phyloP scores from a whole-genome alignment of 1,140 invertebrate genomes.

The Drosophila lini region DNA sequence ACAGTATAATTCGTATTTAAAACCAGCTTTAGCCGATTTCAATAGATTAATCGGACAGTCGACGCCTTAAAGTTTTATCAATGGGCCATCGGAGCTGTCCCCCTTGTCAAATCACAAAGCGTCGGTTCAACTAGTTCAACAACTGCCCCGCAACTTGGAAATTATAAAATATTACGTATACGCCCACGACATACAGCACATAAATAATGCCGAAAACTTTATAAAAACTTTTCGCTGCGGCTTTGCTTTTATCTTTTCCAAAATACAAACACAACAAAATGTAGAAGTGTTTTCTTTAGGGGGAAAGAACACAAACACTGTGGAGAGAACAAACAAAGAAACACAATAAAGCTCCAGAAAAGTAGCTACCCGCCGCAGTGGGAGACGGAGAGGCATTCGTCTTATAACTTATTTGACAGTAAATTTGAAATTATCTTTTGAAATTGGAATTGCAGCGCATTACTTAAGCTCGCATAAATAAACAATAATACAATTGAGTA shows the following conservation, averaged over 20 bases:
- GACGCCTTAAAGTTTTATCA: slow-evolving; percentile 30
- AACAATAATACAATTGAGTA: slow-evolving; percentile 80
- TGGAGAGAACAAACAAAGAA: slow-evolving; percentile 45
- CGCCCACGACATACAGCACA: slow-evolving; percentile 57
- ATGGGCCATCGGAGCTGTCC: slow-evolving; percentile 29
- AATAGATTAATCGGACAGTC: slow-evolving; percentile 37
- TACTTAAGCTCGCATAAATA: slow-evolving; percentile 82
- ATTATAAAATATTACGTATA: slow-evolving; percentile 78
- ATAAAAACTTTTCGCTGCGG: slow-evolving; percentile 57
- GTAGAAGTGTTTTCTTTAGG: slow-evolving; percentile 38
- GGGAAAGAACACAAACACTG: slow-evolving; percentile 35
- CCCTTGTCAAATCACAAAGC: slow-evolving; percentile 37
- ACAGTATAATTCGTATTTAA: background rate
- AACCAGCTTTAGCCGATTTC: slow-evolving; percentile 4
- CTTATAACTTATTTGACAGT: slow-evolving; percentile 75
- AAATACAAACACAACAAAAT: slow-evolving; percentile 36
- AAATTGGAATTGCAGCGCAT: slow-evolving; percentile 70
- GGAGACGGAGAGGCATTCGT: slow-evolving; percentile 22
- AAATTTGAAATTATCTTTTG: slow-evolving; percentile 77
- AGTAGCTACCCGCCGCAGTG: slow-evolving; percentile 15
- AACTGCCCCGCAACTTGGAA: slow-evolving; percentile 28
- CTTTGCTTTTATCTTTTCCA: slow-evolving; percentile 69
- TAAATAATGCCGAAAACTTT: slow-evolving; percentile 67
- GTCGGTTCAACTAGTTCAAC: slow-evolving; percentile 32
- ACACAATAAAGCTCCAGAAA: slow-evolving; percentile 48